Evolutionary conservation across 2,797 vertebrate genomes (phyloP).

Genomic region (Xerus rutilus): DNA sequence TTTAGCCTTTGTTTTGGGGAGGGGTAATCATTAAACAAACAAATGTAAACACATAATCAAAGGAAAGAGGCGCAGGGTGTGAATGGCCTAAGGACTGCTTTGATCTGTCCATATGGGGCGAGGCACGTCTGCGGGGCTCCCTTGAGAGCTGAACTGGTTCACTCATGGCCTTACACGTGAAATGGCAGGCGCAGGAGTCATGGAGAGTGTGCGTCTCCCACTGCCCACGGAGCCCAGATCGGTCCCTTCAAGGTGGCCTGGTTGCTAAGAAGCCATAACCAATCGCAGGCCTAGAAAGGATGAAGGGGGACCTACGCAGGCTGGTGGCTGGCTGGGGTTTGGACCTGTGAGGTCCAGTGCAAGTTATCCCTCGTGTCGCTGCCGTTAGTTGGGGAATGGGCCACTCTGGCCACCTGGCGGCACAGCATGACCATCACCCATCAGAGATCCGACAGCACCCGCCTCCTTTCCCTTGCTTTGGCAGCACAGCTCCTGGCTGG

Average conservation of each 20-base stretch:
- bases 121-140: neutral
- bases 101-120: fast-evolving
- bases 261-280: too few species aligned
- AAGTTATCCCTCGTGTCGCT: neutral
- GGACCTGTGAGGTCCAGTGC: neutral
- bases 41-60: neutral
- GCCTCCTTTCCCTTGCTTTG: neutral
- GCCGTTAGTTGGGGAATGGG: neutral
- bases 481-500: neutral
- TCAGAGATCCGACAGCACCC: too few species aligned
- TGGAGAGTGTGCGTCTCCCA: neutral
- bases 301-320: neutral
- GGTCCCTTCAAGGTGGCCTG: neutral
- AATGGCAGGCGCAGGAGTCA: neutral
- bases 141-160: neutral
- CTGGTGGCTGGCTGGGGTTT: neutral
- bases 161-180: neutral
- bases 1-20: neutral
- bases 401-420: fast-evolving
- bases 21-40: conserved; percentile 11
- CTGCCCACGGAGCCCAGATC: too few species aligned
- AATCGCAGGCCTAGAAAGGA: neutral
- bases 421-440: too few species aligned
- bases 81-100: neutral
- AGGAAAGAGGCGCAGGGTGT: neutral